Percentiles rank a stretch among this genome's conserved stretches.
Conservation (phyloP, 2,888 invertebrate species). For the Nezara viridula region DNA sequence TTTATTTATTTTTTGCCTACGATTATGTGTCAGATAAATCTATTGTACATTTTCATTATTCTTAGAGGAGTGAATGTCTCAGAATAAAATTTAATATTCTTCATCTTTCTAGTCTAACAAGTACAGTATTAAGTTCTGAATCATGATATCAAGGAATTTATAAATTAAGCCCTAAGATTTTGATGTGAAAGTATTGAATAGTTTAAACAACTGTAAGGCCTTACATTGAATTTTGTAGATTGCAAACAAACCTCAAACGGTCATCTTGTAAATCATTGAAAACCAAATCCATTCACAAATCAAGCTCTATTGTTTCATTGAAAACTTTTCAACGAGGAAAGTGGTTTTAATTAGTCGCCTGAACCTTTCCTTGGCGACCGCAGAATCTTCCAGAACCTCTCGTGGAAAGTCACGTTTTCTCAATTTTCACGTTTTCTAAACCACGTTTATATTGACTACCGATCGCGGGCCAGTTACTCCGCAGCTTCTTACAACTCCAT, state of each 20-base stretch:
- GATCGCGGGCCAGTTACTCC: not conserved
- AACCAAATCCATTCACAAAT: not conserved
- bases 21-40: too few species aligned
- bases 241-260: not conserved
- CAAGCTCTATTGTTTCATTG: not conserved
- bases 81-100: too few species aligned
- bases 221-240: not conserved
- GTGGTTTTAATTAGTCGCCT: not conserved
- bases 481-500: constrained; percentile 26
- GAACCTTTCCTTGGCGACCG: not conserved
- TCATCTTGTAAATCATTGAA: not conserved
- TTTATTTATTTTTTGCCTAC: too few species aligned
- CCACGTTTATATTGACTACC: constrained; percentile 24
- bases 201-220: too few species aligned
- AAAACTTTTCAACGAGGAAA: constrained; percentile 12
- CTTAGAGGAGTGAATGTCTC: too few species aligned
- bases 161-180: too few species aligned
- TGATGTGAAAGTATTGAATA: too few species aligned
- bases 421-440: constrained; percentile 27
- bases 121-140: too few species aligned
- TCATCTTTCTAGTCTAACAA: too few species aligned
- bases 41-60: too few species aligned
- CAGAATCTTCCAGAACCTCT: constrained; percentile 26
- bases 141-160: too few species aligned
- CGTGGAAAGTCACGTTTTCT: constrained; percentile 42